Evolutionary conservation across 2,888 invertebrate species (phyloP), one percentile per base, ranked within the genome.

Genomic region (Disparrhopalites patrizii): DNA sequence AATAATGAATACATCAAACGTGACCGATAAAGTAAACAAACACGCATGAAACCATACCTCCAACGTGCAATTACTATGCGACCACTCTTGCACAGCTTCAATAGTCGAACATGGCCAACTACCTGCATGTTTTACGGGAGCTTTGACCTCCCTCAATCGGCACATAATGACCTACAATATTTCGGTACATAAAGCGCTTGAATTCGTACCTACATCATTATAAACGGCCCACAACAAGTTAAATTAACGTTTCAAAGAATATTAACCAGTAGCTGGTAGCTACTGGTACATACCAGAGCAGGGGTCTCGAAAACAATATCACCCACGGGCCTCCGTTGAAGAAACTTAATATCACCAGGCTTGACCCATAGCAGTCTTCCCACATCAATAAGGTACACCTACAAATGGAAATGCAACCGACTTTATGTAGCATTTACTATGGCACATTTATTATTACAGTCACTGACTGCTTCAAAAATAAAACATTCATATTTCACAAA

Each of bases 351-450:
- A n/a, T n/a, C n/a, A n/a, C n/a, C n/a, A n/a, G 64, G 10, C 28
- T 23, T 15, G 25, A 47, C 72, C 72, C 65, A 65, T 67, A 13
- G 63, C 82, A 20, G 78, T 80, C 73, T 85, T 85, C 18, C 94
- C 94, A 78, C 84, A 88, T 95, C 94, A 58, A 93, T 85, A 77
- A 87, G 92, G 60, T 85, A 81, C 3, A 93, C 85, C 85, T 88
- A 78, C 15, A 56, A 51, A 25, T 28, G 5, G 13, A 25, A 63
- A 56, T 15, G n/a, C 4, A 54, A n/a, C n/a, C n/a, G n/a, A n/a
- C n/a, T n/a, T n/a, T n/a, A n/a, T n/a, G n/a, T n/a, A 30, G 30
- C 20, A 15, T 43, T 43, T n/a, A 51, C 23, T 5, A 51, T 15
- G 23, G 4, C 23, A 51, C 13, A n/a, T 51, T 25, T 23, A 51